phyloP scores from a whole-genome alignment of 1,140 invertebrate genomes.

The Diabrotica undecimpunctata region DNA sequence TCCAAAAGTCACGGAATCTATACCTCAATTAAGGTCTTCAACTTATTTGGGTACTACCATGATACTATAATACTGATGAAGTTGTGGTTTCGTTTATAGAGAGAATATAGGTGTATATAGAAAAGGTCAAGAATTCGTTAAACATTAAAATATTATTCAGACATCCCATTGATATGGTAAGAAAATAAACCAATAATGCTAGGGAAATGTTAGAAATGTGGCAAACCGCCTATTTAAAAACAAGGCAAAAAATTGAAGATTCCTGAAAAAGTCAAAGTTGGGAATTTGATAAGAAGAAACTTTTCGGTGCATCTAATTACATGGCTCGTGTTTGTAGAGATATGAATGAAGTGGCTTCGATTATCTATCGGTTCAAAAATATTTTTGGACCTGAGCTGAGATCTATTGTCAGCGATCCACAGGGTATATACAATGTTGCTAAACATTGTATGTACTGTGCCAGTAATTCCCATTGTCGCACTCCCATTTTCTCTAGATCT shows the following conservation, averaged over 20 bases:
- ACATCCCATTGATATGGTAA: constrained; percentile 32
- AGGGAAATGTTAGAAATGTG: constrained; percentile 70
- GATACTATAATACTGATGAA: constrained; percentile 69
- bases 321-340: constrained; percentile 75
- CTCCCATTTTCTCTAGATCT: too few species aligned
- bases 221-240: constrained; percentile 70
- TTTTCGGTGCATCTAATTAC: constrained; percentile 83
- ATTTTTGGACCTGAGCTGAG: constrained; percentile 84
- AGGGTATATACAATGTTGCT: constrained; percentile 77
- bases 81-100: constrained; percentile 74
- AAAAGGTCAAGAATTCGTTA: too few species aligned
- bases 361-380: constrained; percentile 81
- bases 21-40: constrained; percentile 75
- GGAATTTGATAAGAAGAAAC: constrained; percentile 80
- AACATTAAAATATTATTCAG: too few species aligned
- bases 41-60: constrained; percentile 79
- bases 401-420: constrained; percentile 78
- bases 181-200: constrained; percentile 46
- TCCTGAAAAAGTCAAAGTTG: constrained; percentile 78
- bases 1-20: constrained; percentile 62
- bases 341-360: constrained; percentile 69
- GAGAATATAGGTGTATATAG: too few species aligned
- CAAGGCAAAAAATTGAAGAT: constrained; percentile 73
- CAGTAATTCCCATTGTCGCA: too few species aligned
- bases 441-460: too few species aligned